Evolutionary conservation across 1,140 invertebrate species (phyloP).

Genomic region (Pantala flavescens): DNA sequence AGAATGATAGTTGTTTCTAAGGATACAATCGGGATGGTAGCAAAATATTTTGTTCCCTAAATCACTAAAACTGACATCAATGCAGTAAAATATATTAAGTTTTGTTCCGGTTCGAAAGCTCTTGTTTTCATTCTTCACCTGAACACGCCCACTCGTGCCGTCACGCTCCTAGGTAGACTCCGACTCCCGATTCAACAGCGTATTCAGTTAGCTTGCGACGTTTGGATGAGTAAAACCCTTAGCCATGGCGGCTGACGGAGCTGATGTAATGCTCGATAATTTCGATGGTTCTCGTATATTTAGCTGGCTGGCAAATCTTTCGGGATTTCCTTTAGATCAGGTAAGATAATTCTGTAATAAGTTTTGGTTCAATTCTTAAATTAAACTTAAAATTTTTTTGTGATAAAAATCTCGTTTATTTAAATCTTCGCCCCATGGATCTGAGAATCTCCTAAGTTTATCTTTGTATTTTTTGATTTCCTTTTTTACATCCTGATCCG

Average conservation of each 20-base stretch:
- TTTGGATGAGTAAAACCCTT: slow-evolving; percentile 17
- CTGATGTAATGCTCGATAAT: slow-evolving; percentile 21
- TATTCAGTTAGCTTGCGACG: slow-evolving; percentile 16
- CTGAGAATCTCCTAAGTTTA: too few relatives aligned
- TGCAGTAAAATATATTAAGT: too few relatives aligned
- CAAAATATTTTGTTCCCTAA: too few relatives aligned
- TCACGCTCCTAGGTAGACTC: not conserved
- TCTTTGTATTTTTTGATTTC: too few relatives aligned
- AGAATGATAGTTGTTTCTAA: too few relatives aligned
- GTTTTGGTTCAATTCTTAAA: not conserved
- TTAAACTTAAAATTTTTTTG: not conserved
- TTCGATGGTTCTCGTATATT: slow-evolving; percentile 50
- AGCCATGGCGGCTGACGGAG: slow-evolving; percentile 18
- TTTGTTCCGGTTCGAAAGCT: too few relatives aligned
- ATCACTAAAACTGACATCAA: too few relatives aligned
- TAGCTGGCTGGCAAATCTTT: slow-evolving; percentile 42
- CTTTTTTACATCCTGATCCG: too few relatives aligned
- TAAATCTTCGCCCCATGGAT: too few relatives aligned
- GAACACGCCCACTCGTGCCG: not conserved
- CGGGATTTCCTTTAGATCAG: slow-evolving; percentile 50
- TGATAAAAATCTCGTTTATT: not conserved
- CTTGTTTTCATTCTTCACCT: not conserved
- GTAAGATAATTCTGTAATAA: slow-evolving; percentile 33
- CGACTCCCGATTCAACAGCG: not conserved
- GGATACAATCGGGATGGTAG: too few relatives aligned